A percentile compares a stretch with the other conserved stretches of the same genome.
phyloP scores from a whole-genome alignment of 2,797 vertebrate genomes.

The Protonibea diacanthus region DNA sequence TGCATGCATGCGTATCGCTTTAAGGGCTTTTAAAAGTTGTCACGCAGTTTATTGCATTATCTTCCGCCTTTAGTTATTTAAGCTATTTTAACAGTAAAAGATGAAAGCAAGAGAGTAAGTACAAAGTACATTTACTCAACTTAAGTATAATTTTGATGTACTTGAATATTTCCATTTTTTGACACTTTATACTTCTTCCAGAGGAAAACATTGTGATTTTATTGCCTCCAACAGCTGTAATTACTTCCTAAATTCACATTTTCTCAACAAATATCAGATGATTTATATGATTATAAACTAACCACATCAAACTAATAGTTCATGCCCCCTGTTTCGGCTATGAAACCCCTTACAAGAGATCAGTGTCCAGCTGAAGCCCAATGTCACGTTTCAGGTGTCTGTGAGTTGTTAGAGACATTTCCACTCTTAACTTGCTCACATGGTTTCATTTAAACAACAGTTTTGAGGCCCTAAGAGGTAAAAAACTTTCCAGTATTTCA shows the following conservation, averaged over 20 bases:
- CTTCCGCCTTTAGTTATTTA: neutral
- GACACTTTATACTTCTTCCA: neutral
- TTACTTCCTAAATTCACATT: no score
- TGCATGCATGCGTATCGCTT: neutral
- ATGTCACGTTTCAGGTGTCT: conserved; percentile 4
- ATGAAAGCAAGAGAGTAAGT: neutral
- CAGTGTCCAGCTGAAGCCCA: no score
- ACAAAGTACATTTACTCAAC: conserved; percentile 1
- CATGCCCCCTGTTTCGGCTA: no score
- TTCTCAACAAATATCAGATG: no score
- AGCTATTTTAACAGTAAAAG: neutral
- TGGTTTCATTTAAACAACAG: conserved; percentile 17
- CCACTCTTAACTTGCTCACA: conserved; percentile 3
- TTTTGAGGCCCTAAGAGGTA: neutral
- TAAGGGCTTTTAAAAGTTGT: neutral
- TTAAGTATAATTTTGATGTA: neutral
- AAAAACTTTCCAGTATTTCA: neutral
- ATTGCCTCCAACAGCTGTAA: neutral
- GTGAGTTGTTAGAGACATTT: conserved; percentile 13
- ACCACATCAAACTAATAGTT: no score
- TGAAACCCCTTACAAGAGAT: no score
- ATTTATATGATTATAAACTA: no score
- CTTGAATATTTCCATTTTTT: neutral
- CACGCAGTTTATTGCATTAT: neutral
- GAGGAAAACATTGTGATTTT: neutral